Base-by-base conservation (phyloP, 2,113 vertebrate species). In the Macrotus californicus region DNA sequence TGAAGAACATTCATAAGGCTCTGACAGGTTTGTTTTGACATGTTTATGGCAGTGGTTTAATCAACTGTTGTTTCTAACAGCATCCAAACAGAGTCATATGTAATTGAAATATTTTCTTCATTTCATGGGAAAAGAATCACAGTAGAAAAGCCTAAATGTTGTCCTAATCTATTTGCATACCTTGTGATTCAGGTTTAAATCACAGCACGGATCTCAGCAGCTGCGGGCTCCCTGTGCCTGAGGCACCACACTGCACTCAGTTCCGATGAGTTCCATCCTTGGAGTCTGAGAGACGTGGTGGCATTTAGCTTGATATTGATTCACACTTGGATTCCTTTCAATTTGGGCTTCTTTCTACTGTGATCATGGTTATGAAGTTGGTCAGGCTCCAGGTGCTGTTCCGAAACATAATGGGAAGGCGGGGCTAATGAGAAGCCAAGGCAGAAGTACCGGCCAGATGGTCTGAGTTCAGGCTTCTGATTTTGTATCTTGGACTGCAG, bases 11-110 rank as follows among this genome's bases (percentile, higher is more conserved):
- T 76, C 41, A 15, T 43, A 83, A 72, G 46, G 18, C 41, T 81
- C n/a, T 26, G 41, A 76, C 85, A 92, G 50, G 50, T 96, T 92
- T 92, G 50, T 96, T 96, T 87, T 96, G 95, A 93, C 52, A 90
- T 73, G 41, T 96, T 96, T 88, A 88, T 93, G 77, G 73, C 43
- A 54, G n/a, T 88, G 67, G 52, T 94, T 96, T 94, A 92, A 96
- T 93, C 36, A 82, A 91, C 92, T 0, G 0, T 91, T 84, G 43
- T 59, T 83, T 50, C 66, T 94, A 91, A 88, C 26, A 91, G 41
- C 34, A 92, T 97, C 76, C 88, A 77, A 94, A 54, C 48, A 94
- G 69, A 88, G 26, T 94, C 34, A 52, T 92, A 70, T 91, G 93
- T 93, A 97, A 77, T 54, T 77, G 46, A 90, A 93, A 82, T 88